Evolutionary conservation across 2,888 invertebrate genomes (phyloP).

Genomic region (Perizoma flavofasciatum): DNA sequence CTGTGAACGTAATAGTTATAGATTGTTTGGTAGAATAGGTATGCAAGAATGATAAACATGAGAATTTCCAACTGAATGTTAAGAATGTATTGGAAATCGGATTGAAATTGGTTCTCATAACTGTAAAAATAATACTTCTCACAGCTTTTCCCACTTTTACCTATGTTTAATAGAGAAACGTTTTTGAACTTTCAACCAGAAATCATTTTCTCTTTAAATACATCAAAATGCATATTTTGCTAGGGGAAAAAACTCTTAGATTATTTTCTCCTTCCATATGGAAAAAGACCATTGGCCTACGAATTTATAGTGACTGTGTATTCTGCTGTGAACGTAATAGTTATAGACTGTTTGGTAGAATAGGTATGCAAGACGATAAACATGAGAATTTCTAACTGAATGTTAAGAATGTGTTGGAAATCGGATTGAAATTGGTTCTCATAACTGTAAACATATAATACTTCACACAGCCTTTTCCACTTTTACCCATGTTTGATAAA

Average conservation of each 20-base stretch:
- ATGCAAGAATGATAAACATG: constrained; percentile 8
- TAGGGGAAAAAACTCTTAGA: too few relatives aligned
- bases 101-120: constrained; percentile 13
- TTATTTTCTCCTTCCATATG: too few relatives aligned
- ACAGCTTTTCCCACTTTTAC: constrained; percentile 13
- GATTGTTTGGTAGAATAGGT: too few relatives aligned
- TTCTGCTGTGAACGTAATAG: too few relatives aligned
- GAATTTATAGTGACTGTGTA: too few relatives aligned
- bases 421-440: constrained; percentile 9
- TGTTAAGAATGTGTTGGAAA: constrained; percentile 1
- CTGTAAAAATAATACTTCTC: constrained; percentile 13
- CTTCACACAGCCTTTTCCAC: constrained; percentile 13
- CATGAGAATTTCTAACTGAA: background rate
- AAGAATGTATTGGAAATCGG: background rate
- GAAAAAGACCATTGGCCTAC: too few relatives aligned
- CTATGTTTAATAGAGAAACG: constrained; percentile 5
- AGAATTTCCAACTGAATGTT: background rate
- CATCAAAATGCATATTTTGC: too few relatives aligned
- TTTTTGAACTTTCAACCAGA: background rate
- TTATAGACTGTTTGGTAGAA: too few relatives aligned
- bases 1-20: too few relatives aligned
- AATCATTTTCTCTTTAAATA: background rate
- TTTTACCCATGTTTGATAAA: constrained; percentile 11
- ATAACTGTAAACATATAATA: constrained; percentile 9
- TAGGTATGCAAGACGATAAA: constrained; percentile 2